Conservation (phyloP, 2,888 invertebrate species). For the Strigamia transsilvanica region DNA sequence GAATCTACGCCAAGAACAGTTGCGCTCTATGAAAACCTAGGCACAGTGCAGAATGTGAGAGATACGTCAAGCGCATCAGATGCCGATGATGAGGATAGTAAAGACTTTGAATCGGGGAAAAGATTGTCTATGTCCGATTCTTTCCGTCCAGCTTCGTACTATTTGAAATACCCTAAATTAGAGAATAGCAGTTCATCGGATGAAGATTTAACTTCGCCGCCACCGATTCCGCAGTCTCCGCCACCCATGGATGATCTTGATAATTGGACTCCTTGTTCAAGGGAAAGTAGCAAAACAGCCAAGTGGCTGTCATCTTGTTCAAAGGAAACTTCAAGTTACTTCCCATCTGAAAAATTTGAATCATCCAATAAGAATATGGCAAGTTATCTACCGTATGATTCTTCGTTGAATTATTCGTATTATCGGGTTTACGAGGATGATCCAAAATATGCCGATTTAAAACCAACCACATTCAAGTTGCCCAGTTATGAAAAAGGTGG, state of each 20-base stretch:
- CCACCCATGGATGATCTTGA: slow-evolving; percentile 74
- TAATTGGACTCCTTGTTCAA: background rate
- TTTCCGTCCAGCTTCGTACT: slow-evolving; percentile 87
- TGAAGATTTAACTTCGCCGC: slow-evolving; percentile 80
- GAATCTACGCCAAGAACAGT: background rate
- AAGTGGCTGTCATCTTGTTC: background rate
- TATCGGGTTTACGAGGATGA: slow-evolving; percentile 57
- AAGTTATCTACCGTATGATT: slow-evolving; percentile 49
- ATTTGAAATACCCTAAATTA: slow-evolving; percentile 66
- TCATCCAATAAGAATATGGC: background rate
- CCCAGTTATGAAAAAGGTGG: background rate
- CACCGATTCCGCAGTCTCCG: slow-evolving; percentile 78
- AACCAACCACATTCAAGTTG: background rate
- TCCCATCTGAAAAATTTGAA: background rate
- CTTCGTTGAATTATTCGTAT: slow-evolving; percentile 56
- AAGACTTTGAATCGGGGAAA: slow-evolving; percentile 74
- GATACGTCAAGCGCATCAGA: slow-evolving; percentile 68
- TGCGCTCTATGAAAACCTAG: slow-evolving; percentile 1
- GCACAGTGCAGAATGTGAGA: background rate
- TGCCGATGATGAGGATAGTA: slow-evolving; percentile 82
- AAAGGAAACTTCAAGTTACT: background rate
- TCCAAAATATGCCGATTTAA: slow-evolving; percentile 53
- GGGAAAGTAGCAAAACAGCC: background rate
- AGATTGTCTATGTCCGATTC: slow-evolving; percentile 84
- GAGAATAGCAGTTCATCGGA: slow-evolving; percentile 79